Base-by-base conservation (phyloP, 2,113 vertebrate genomes). In the Typhlomys cinereus region DNA sequence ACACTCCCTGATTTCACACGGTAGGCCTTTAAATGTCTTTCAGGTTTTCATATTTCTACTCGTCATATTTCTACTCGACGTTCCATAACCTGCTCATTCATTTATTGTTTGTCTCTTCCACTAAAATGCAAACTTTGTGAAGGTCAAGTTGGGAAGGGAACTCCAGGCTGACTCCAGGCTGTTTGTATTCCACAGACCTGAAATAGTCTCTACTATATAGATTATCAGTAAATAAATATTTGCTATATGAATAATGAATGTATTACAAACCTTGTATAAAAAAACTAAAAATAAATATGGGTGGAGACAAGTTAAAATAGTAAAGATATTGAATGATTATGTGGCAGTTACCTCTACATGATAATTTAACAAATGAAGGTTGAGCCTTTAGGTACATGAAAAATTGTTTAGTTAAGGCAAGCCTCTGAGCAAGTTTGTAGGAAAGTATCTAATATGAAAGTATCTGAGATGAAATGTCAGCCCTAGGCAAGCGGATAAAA, bases 251-350 rank as follows among this genome's bases (percentile, higher is more conserved):
- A 82, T 83, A 80, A 80, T 74, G 39, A 81, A 59, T 61, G 21
- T 46, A 90, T 67, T 73, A 81, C 50, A 78, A 69, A 4, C 71
- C 70, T 86, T 36, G 36, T 44, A 71, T 34, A 85, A 93, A 85
- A 93, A 76, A 95, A 59, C n/a, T 79, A 85, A 92, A 92, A 90
- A 66, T 79, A 83, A 29, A 73, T 27, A 91, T 6, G 2, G 62
- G 41, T n/a, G 94, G 21, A 12, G 36, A 62, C 36, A 92, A 89
- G 46, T 10, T 31, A 91, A 94, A 75, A 87, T 2, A 66, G 39
- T 48, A 91, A 76, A 83, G n/a, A 87, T 46, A 82, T 4, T 87
- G 31, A 93, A 74, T 78, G 27, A 11, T n/a, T n/a, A n/a, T n/a
- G n/a, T n/a, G n/a, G n/a, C n/a, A n/a, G n/a, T n/a, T n/a, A n/a